Evolutionary conservation across 1,140 invertebrate genomes (phyloP).

Genomic region (Zaprionus inermis): DNA sequence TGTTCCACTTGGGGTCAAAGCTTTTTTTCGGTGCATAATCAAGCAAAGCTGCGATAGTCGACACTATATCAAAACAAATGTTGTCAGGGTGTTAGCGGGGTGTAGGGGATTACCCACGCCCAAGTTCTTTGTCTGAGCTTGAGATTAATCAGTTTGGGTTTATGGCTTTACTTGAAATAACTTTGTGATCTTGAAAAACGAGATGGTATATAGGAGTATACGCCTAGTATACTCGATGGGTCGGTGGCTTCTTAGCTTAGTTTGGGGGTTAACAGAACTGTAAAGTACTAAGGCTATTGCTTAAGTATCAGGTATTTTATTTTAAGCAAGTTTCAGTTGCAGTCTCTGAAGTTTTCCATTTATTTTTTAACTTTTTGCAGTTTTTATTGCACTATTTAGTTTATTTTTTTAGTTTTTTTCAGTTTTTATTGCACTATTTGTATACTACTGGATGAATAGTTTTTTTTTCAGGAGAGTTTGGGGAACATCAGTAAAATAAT

Average conservation of each 20-base stretch:
- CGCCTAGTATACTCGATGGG: neutral
- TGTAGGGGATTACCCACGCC: neutral
- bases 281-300: neutral
- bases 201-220: neutral
- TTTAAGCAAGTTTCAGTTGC: no score
- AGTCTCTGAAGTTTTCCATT: neutral
- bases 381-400: no score
- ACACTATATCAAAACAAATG: neutral
- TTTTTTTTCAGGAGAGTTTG: no score
- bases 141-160: conserved; percentile 1
- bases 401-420: no score
- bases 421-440: no score
- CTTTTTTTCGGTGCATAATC: conserved; percentile 3
- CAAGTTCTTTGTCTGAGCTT: neutral
- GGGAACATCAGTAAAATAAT: no score
- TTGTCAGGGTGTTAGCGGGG: neutral
- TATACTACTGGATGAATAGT: no score
- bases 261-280: neutral
- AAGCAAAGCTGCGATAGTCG: neutral
- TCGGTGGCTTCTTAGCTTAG: no score
- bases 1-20: neutral
- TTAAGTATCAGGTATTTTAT: neutral
- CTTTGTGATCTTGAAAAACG: neutral
- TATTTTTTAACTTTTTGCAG: no score
- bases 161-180: neutral